These are phyloP conservation scores for Lithophane ornitopus DNA, from an alignment of 2,888 invertebrate genomes.

Conservation along the genomic window DNA sequence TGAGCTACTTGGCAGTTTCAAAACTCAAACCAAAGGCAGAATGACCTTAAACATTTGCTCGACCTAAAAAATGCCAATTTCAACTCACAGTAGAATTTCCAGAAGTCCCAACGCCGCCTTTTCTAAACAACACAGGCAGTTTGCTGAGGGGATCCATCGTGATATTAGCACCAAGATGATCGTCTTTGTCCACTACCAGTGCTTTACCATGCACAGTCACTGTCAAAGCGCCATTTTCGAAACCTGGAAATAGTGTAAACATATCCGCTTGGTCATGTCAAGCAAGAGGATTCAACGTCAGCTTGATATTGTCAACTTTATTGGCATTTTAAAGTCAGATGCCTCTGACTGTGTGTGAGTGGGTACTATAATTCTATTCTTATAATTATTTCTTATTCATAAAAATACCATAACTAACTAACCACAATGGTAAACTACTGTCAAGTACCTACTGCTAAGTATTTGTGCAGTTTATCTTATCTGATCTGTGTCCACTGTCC, in stretches of 20 bases:
- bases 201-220: constrained; percentile 95
- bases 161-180: constrained; percentile 97
- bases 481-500: neutral
- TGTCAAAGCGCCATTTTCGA: constrained; percentile 83
- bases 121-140: constrained; percentile 96
- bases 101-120: constrained; percentile 98
- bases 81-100: constrained; percentile 95
- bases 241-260: constrained; percentile 21
- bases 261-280: neutral
- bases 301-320: neutral
- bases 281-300: neutral
- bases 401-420: no score
- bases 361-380: no score
- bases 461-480: constrained; percentile 24
- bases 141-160: constrained; percentile 95
- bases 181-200: constrained; percentile 94
- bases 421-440: no score
- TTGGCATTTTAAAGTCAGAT: neutral
- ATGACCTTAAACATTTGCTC: neutral
- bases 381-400: no score
- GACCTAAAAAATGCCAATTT: neutral
- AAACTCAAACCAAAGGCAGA: neutral
- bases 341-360: no score
- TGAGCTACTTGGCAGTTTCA: neutral
- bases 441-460: no score